Base-by-base conservation (phyloP, 2,113 vertebrate species). In the Cromileptes altivelis region DNA sequence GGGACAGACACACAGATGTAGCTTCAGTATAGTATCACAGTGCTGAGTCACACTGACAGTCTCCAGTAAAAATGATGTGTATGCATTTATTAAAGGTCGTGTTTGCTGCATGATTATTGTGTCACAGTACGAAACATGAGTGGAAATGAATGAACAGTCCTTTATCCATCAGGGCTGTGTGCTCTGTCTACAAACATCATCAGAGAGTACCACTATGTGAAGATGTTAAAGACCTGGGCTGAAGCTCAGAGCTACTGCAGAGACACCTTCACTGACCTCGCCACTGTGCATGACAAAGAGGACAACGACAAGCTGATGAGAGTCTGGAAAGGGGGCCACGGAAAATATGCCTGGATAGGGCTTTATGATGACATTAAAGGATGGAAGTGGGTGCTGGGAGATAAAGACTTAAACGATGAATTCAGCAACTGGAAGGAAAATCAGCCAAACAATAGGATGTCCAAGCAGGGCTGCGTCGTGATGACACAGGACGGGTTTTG, bases 241-340 rank as follows among this genome's bases (percentile, higher is more conserved):
- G 70, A 62, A 19, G 81, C 85, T 79, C 72, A 71, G 79, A 45
- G 1, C 0, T 70, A 67, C 73, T 91, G 91, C 85, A 87, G 80
- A 58, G 14, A 85, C 23, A 18, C 1, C 15, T 76, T 76, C 60
- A 23, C 4, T 30, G 86, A 91, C 58, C 84, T 92, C 4, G 77
- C 80, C 56, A 78, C 74, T 0, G 33, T 90, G 12, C 2, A 4
- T 1, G 58, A 30, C 27, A 0, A 6, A 21, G 40, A 45, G 0
- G 77, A 81, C 4, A 50, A 56, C 30, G 4, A 25, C 13, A 63
- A 4, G 23, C 47, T 88, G 61, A 1, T 17, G 18, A 14, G 47
- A 13, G 50, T 21, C 1, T 14, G 21, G 27, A 15, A 17, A n/a
- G n/a, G n/a, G n/a, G 11, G 11, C 8, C 0, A 0, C 8, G 57